Conservation (phyloP, 2,113 vertebrate species). For the Bubo bubo region DNA sequence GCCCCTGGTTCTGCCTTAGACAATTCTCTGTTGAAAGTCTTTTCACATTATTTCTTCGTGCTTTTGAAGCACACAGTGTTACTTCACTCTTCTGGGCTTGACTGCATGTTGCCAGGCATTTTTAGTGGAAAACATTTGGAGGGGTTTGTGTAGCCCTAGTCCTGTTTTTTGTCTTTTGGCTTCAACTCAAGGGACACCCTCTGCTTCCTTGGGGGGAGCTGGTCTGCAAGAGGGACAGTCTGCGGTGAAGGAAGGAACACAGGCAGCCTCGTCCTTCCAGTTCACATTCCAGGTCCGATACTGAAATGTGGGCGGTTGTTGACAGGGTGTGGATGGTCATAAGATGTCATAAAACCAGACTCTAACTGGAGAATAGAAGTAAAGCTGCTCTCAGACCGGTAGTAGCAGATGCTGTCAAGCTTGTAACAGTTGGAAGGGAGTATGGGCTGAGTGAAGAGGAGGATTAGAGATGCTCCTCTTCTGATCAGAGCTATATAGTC, state of each 20-base stretch:
- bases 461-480: background rate
- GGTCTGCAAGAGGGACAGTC: background rate
- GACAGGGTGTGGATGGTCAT: background rate
- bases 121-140: conserved; percentile 24
- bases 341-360: background rate
- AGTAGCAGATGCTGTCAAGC: background rate
- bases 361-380: background rate
- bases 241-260: background rate
- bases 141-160: background rate
- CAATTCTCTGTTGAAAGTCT: background rate
- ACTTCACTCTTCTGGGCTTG: background rate
- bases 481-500: background rate
- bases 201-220: background rate
- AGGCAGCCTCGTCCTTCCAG: background rate
- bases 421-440: background rate
- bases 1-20: background rate
- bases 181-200: background rate
- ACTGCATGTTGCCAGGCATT: background rate
- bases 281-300: background rate
- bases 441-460: background rate
- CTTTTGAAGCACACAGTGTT: background rate
- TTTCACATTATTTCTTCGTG: background rate
- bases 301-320: background rate
- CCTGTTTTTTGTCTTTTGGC: background rate
- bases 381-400: background rate